Base-by-base conservation (phyloP, 2,888 invertebrate species). In the Lamproptera curius region DNA sequence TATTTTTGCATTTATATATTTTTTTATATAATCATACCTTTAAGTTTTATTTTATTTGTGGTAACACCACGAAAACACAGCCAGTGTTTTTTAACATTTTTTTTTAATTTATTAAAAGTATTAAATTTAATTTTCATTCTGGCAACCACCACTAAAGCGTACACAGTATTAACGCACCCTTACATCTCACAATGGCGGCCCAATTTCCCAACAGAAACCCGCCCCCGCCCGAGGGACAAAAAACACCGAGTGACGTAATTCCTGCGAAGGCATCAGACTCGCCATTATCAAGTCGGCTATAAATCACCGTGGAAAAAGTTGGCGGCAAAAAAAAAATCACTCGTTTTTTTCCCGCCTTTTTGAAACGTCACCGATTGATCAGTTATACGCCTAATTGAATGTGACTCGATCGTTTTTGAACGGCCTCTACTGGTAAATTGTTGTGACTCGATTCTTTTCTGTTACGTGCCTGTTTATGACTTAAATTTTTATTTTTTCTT, bases 141-240 rank as follows among this genome's bases (percentile, higher is more conserved):
- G n/a, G n/a, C n/a, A n/a, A n/a, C n/a, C n/a, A n/a, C n/a, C n/a
- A n/a, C n/a, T n/a, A n/a, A n/a, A n/a, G n/a, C n/a, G n/a, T n/a
- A n/a, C n/a, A n/a, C n/a, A n/a, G n/a, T 28, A 16, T 39, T 3
- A 6, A 16, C 39, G 13, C 40, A 35, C 34, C 35, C 28, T 16
- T 26, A 35, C 33, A 23, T 23, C 20, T 13, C 11, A 16, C 35
- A 9, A 13, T 10, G 13, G 13, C 37, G 14, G 28, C 47, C 47
- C 42, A 48, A 42, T 48, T 42, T 42, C 16, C 37, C 23, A 33
- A 33, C 47, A 38, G 42, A 48, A 48, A 48, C 16, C 15, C 37
- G 11, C 36, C 42, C 31, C 20, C 14, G 17, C 16, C 16, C 11
- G 15, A 16, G 42, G 31, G 47, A 42, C 37, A 37, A 17, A 33